Evolutionary conservation across 2,888 invertebrate genomes (phyloP).

Genomic region (Elegia similella): DNA sequence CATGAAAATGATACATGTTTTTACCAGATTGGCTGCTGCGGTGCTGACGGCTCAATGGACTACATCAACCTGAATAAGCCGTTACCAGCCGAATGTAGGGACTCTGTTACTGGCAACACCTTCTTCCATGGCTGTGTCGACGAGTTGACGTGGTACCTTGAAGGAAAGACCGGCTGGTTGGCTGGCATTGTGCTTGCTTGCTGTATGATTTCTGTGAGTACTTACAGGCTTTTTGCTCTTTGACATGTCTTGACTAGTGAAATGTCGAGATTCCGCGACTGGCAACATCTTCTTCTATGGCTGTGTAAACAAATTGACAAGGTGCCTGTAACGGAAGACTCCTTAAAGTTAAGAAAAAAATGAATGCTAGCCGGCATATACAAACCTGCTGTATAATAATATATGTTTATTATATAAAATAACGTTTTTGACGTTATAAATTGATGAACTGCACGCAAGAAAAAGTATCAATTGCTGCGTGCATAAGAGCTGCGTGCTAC

Average conservation of each 20-base stretch:
- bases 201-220: constrained; percentile 70
- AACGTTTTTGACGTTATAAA: too few relatives aligned
- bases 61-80: constrained; percentile 89
- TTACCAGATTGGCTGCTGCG: constrained; percentile 92
- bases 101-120: constrained; percentile 93
- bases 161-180: constrained; percentile 91
- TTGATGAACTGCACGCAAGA: too few relatives aligned
- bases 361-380: constrained; percentile 89
- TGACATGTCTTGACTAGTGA: constrained; percentile 54
- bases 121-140: constrained; percentile 94
- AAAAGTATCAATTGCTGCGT: too few relatives aligned
- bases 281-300: constrained; percentile 94
- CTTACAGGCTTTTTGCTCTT: neutral
- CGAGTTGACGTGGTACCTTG: constrained; percentile 93
- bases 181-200: constrained; percentile 89
- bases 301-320: constrained; percentile 93
- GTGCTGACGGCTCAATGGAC: constrained; percentile 92
- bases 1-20: neutral
- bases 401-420: too few relatives aligned
- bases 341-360: constrained; percentile 92
- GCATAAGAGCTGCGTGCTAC: too few relatives aligned
- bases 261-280: constrained; percentile 92
- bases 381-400: constrained; percentile 88
- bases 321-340: too few relatives aligned
- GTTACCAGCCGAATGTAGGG: constrained; percentile 90